Evolutionary conservation across 2,113 vertebrate genomes (phyloP), one percentile per base, ranked within the genome.

Genomic region (Hoplias malabaricus): DNA sequence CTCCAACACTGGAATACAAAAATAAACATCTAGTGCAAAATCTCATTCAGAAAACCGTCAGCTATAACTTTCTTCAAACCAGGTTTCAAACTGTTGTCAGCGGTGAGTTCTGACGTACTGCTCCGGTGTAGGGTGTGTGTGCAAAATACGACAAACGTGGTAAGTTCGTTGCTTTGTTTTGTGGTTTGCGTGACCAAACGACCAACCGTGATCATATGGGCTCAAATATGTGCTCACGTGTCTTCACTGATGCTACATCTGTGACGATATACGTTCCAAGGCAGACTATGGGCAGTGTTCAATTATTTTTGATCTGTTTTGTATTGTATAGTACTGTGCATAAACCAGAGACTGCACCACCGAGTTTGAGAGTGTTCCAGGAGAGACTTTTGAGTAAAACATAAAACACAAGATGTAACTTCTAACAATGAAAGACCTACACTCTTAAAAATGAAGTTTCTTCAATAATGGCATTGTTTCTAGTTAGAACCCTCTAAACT

Each of bases 21-120:
- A 80, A 82, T 79, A 75, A 50, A 71, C 13, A 36, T 67, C 50
- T 42, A 9, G 42, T 54, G 54, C 48, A 67, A 46, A 34, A 70
- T 63, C 59, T 23, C 66, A 7, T 21, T 50, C 46, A n/a, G 2
- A 50, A 21, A n/a, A n/a, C 48, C 2, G 48, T 53, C 59, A n/a
- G 59, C 36, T 13, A 12, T 13, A 13, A 16, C 1, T 19, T 63
- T 33, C 59, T 63, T 36, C n/a, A 21, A 21, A 8, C n/a, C 48
- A 8, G 48, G 48, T 53, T 10, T 53, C n/a, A 53, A 53, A 53
- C n/a, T n/a, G n/a, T n/a, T n/a, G n/a, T n/a, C n/a, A n/a, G n/a
- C n/a, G n/a, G n/a, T n/a, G 36, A 9, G 36, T 5, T 38, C 36
- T 38, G 36, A 38, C 4, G 36, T 38, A 5, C 9, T 42, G 40